Percentiles rank a stretch among this genome's conserved stretches.
phyloP scores from a whole-genome alignment of 2,113 vertebrate species.

The Seriola quinqueradiata region DNA sequence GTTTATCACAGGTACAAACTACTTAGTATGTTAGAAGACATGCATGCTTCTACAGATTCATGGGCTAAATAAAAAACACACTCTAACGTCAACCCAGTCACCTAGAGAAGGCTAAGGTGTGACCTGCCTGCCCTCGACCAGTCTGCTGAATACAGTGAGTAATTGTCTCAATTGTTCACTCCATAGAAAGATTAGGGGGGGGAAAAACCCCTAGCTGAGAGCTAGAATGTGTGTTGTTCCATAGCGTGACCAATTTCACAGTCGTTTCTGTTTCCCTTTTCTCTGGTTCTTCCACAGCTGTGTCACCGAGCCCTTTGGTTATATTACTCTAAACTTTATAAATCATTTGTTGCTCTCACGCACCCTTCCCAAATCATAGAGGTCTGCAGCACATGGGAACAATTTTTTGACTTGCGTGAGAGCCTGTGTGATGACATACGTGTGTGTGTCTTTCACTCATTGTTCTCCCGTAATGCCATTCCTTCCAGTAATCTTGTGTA shows the following conservation, averaged over 20 bases:
- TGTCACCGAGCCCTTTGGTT: slow-evolving; percentile 53
- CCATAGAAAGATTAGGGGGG: neutral
- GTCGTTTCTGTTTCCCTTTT: slow-evolving; percentile 46
- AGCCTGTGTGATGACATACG: slow-evolving; percentile 38
- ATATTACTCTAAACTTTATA: slow-evolving; percentile 33
- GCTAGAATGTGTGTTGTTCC: slow-evolving; percentile 24
- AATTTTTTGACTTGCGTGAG: slow-evolving; percentile 52
- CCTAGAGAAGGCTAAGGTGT: neutral
- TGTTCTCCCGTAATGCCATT: slow-evolving; percentile 28
- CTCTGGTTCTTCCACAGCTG: slow-evolving; percentile 51
- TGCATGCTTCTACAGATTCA: neutral
- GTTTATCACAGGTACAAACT: neutral
- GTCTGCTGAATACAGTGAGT: slow-evolving; percentile 1
- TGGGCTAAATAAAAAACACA: neutral
- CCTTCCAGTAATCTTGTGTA: slow-evolving; percentile 51
- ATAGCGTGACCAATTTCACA: slow-evolving; percentile 36
- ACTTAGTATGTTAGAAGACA: neutral
- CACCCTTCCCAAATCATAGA: slow-evolving; percentile 52
- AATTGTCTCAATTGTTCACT: neutral
- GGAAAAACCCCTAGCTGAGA: neutral
- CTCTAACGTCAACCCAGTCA: neutral
- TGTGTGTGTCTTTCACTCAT: slow-evolving; percentile 35
- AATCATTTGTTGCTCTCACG: slow-evolving; percentile 60
- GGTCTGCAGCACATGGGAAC: slow-evolving; percentile 66
- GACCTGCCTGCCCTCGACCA: neutral